phyloP scores from a whole-genome alignment of 2,888 invertebrate genomes.

The Acholoe squamosa region DNA sequence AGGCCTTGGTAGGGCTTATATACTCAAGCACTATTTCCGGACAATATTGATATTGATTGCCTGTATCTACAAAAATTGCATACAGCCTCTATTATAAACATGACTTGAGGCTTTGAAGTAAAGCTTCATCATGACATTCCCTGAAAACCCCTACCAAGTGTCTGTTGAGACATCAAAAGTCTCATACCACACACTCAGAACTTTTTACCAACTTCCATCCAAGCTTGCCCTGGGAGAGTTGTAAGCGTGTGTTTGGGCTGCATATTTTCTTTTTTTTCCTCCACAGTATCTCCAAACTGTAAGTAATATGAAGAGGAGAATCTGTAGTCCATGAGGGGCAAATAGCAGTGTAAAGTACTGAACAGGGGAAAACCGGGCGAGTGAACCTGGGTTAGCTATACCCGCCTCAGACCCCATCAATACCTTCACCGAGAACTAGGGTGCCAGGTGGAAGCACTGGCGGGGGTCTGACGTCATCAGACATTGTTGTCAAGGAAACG shows the following conservation, averaged over 20 bases:
- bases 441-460: constrained; percentile 24
- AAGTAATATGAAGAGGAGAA: background rate
- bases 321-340: background rate
- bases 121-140: too few species aligned
- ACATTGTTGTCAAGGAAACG: constrained; percentile 59
- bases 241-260: background rate
- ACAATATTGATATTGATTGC: too few species aligned
- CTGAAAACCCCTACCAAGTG: too few species aligned
- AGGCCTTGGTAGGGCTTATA: too few species aligned
- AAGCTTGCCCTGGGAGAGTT: background rate
- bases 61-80: too few species aligned
- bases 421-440: constrained; percentile 26
- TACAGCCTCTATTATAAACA: too few species aligned
- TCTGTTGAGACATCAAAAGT: too few species aligned
- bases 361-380: background rate
- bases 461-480: constrained; percentile 54
- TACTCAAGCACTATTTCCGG: too few species aligned
- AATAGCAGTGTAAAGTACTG: background rate
- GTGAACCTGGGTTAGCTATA: constrained; percentile 42
- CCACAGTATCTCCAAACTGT: background rate
- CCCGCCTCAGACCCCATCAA: background rate
- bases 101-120: too few species aligned
- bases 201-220: too few species aligned
- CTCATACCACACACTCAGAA: too few species aligned
- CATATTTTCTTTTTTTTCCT: background rate